These are phyloP conservation scores for Aporrectodea caliginosa DNA, from an alignment of 1,140 invertebrate genomes.

Conservation along the genomic window DNA sequence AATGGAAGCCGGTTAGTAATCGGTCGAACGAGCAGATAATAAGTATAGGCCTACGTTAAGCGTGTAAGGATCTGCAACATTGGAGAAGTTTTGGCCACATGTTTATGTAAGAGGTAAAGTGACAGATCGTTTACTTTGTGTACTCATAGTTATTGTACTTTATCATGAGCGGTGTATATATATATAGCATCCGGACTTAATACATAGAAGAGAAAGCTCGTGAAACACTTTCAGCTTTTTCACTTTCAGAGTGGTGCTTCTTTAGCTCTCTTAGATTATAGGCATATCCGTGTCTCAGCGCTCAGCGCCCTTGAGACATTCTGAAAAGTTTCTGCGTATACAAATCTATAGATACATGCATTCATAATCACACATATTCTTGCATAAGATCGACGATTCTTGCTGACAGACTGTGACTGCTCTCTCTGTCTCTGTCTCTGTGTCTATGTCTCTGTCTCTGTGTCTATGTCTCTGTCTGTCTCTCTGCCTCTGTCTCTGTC, in stretches of 20 bases:
- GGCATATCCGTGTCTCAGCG: no score
- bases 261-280: no score
- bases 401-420: neutral
- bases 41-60: no score
- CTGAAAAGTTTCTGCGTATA: neutral
- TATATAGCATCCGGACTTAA: neutral
- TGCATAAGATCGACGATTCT: neutral
- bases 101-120: no score
- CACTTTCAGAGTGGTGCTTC: neutral
- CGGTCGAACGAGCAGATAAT: no score
- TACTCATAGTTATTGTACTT: no score
- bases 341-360: neutral
- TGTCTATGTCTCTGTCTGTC: neutral
- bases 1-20: no score
- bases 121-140: no score
- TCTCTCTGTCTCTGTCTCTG: constrained; percentile 1
- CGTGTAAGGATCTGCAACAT: no score
- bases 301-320: no score
- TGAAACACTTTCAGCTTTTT: neutral
- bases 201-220: neutral
- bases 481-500: neutral
- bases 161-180: neutral
- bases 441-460: neutral
- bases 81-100: no score
- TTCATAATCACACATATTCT: neutral